A percentile compares a stretch with the other conserved stretches of the same genome.
Conservation (phyloP, 2,113 vertebrate species). For the Atherinomorus stipes region DNA sequence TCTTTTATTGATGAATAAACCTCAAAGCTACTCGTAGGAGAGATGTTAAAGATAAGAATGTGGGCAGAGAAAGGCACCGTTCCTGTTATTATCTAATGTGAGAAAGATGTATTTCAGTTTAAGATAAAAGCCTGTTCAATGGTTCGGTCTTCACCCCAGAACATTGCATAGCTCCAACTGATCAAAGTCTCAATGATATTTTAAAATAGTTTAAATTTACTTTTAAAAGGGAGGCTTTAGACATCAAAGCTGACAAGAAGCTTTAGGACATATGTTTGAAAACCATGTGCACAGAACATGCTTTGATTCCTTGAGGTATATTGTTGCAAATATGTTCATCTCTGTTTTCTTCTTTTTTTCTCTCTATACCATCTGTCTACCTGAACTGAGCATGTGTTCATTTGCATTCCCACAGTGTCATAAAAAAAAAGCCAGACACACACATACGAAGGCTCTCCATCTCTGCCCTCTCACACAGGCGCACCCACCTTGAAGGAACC, state of each 20-base stretch:
- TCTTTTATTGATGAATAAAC: too few relatives aligned
- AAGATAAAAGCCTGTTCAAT: too few relatives aligned
- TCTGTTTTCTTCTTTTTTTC: background rate
- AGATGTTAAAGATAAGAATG: too few relatives aligned
- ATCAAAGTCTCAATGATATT: background rate
- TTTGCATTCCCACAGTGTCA: conserved; percentile 63
- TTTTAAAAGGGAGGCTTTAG: conserved; percentile 7
- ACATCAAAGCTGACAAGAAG: background rate
- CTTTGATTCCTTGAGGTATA: conserved; percentile 15
- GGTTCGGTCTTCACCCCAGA: too few relatives aligned
- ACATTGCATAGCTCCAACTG: background rate
- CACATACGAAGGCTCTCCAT: background rate
- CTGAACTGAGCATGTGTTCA: conserved; percentile 56
- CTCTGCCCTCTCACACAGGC: conserved; percentile 7
- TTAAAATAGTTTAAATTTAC: background rate
- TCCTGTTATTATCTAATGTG: too few relatives aligned
- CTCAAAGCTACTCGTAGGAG: too few relatives aligned
- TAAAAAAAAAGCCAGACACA: conserved; percentile 31
- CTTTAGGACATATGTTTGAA: conserved; percentile 6
- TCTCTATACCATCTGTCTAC: conserved; percentile 53
- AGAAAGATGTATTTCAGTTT: too few relatives aligned
- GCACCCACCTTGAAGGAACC: conserved; percentile 47
- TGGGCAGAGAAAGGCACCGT: too few relatives aligned
- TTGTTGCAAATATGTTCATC: conserved; percentile 20
- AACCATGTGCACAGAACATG: background rate